These are phyloP conservation scores for Meloidogyne chitwoodi DNA, from an alignment of 1,140 invertebrate species.

Conservation along the genomic window DNA sequence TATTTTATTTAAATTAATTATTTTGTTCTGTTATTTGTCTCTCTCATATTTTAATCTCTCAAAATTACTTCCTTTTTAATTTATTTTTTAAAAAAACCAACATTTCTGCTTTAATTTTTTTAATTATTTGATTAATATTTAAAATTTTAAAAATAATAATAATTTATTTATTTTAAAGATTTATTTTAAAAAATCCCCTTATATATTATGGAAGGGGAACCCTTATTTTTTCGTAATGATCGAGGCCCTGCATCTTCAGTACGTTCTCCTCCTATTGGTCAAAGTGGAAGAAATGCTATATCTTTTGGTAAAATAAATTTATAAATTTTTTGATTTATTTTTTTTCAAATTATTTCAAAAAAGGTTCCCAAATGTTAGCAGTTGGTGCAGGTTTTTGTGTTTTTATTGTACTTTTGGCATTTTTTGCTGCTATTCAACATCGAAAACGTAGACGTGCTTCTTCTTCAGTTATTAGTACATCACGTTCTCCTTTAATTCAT, in stretches of 20 bases:
- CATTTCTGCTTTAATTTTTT: too few species aligned
- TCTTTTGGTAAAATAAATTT: neutral
- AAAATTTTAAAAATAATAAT: neutral
- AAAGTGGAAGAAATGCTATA: neutral
- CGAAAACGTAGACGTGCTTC: slow-evolving; percentile 32
- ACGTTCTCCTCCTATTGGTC: neutral
- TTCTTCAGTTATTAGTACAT: neutral
- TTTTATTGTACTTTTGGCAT: slow-evolving; percentile 31
- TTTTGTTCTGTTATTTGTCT: too few species aligned
- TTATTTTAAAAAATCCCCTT: neutral
- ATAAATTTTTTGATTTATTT: neutral
- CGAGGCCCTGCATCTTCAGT: neutral
- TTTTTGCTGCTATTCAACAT: slow-evolving; percentile 37
- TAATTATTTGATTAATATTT: neutral
- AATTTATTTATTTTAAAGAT: neutral
- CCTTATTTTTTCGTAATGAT: neutral
- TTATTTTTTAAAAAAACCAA: too few species aligned
- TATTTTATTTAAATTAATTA: too few species aligned
- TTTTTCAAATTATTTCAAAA: neutral
- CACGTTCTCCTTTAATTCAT: slow-evolving; percentile 43
- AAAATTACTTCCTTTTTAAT: too few species aligned
- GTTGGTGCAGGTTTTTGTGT: slow-evolving; percentile 34
- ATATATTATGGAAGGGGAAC: neutral
- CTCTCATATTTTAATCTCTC: too few species aligned
- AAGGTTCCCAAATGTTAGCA: slow-evolving; percentile 36